These are phyloP conservation scores for Sarcophaga peregrina DNA, from an alignment of 1,140 invertebrate species.

Conservation along the genomic window DNA sequence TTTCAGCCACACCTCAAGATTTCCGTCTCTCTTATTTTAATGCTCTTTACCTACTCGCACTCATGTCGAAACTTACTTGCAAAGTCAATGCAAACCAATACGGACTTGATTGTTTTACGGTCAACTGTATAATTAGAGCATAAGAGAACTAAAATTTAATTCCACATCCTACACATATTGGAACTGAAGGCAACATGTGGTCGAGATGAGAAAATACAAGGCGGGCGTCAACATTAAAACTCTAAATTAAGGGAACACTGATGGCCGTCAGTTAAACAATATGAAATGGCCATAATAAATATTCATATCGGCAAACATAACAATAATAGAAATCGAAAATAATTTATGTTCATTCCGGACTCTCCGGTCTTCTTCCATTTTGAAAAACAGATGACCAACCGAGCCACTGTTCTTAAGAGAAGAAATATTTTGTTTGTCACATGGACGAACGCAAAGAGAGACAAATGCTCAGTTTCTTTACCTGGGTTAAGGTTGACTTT, in stretches of 20 bases:
- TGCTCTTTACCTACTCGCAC: neutral
- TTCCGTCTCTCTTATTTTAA: neutral
- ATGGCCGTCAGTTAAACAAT: too few relatives aligned
- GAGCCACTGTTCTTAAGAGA: neutral
- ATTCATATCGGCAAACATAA: neutral
- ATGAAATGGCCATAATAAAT: too few relatives aligned
- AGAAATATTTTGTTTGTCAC: neutral
- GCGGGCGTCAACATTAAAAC: neutral
- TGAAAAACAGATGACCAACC: slow-evolving; percentile 4
- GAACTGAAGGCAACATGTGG: slow-evolving; percentile 29
- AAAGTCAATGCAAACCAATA: neutral
- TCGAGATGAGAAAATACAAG: neutral
- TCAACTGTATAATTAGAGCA: slow-evolving; percentile 36
- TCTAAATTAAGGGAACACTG: neutral
- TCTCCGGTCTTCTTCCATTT: neutral
- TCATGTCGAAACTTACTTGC: neutral
- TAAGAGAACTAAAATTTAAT: neutral
- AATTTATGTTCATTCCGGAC: neutral
- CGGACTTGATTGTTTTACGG: neutral
- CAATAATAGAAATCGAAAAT: neutral
- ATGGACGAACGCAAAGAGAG: too few relatives aligned
- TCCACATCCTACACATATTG: neutral
- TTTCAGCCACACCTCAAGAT: slow-evolving; percentile 18
- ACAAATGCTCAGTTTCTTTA: too few relatives aligned
- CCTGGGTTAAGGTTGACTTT: slow-evolving; percentile 12